A percentile compares a stretch with the other conserved stretches of the same genome.
phyloP scores from a whole-genome alignment of 1,140 invertebrate genomes.

The Diabrotica undecimpunctata region DNA sequence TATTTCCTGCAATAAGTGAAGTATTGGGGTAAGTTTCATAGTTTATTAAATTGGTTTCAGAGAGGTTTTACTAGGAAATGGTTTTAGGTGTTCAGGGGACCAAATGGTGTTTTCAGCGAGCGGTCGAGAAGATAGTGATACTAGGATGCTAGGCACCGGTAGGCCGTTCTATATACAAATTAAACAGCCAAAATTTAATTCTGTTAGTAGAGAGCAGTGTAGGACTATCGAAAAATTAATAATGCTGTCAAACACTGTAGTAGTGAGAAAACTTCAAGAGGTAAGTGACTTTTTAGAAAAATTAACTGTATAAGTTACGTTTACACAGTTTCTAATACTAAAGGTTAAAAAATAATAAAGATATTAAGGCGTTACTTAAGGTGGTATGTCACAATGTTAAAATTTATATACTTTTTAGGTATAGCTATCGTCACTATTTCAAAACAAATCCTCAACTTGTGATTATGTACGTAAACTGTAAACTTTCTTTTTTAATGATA shows the following conservation, averaged over 20 bases:
- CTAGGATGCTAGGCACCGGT: slow-evolving; percentile 80
- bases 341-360: too few species aligned
- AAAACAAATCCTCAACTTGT: too few species aligned
- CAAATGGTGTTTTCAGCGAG: slow-evolving; percentile 71
- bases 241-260: slow-evolving; percentile 51
- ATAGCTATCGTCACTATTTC: too few species aligned
- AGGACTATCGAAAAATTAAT: slow-evolving; percentile 56
- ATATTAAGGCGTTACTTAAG: too few species aligned
- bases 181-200: slow-evolving; percentile 60
- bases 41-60: background rate
- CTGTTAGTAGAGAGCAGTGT: slow-evolving; percentile 54
- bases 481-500: too few species aligned
- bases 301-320: too few species aligned
- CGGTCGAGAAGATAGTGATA: slow-evolving; percentile 89
- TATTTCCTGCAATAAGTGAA: slow-evolving; percentile 62
- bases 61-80: background rate
- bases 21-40: slow-evolving; percentile 50
- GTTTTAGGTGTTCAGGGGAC: slow-evolving; percentile 26
- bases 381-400: too few species aligned
- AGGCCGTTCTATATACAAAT: slow-evolving; percentile 85
- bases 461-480: too few species aligned
- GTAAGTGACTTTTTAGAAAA: slow-evolving; percentile 41
- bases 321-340: too few species aligned
- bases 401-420: too few species aligned
- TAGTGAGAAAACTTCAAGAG: slow-evolving; percentile 61